A percentile compares a stretch with the other conserved stretches of the same genome.
Conservation (phyloP, 2,888 invertebrate genomes). For the Cyclophora albipunctata region DNA sequence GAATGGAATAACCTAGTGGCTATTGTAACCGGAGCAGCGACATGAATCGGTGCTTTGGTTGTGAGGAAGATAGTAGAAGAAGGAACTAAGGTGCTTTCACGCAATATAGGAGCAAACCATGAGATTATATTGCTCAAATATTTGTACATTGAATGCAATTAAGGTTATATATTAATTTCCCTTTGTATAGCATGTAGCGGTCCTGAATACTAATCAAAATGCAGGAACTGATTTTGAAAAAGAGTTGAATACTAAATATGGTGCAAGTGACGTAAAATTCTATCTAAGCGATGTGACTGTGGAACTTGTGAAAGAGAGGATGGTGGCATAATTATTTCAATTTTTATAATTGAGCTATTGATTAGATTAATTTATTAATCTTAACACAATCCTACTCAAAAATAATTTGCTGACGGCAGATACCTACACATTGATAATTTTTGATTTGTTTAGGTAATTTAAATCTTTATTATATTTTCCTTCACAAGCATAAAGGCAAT, state of each 20-base stretch:
- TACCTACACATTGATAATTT: too few relatives aligned
- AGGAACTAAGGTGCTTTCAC: slow-evolving; percentile 31
- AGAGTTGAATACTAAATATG: slow-evolving; percentile 33
- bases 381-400: too few relatives aligned
- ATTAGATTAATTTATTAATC: too few relatives aligned
- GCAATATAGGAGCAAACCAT: too few relatives aligned
- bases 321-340: slow-evolving; percentile 11
- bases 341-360: too few relatives aligned
- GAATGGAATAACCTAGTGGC: slow-evolving; percentile 37
- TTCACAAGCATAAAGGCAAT: too few relatives aligned
- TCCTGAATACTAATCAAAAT: slow-evolving; percentile 33
- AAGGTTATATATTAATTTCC: too few relatives aligned
- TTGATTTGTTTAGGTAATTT: too few relatives aligned
- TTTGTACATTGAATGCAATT: too few relatives aligned
- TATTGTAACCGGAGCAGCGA: slow-evolving; percentile 42
- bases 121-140: too few relatives aligned
- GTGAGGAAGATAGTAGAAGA: slow-evolving; percentile 32
- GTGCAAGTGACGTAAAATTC: slow-evolving; percentile 31
- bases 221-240: slow-evolving; percentile 28
- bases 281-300: slow-evolving; percentile 42
- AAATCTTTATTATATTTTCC: too few relatives aligned
- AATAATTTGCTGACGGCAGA: too few relatives aligned
- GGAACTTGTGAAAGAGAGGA: slow-evolving; percentile 19
- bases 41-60: slow-evolving; percentile 37
- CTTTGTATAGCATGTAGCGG: slow-evolving; percentile 32